Conservation (phyloP, 2,888 invertebrate species). For the Adineta ricciae region DNA sequence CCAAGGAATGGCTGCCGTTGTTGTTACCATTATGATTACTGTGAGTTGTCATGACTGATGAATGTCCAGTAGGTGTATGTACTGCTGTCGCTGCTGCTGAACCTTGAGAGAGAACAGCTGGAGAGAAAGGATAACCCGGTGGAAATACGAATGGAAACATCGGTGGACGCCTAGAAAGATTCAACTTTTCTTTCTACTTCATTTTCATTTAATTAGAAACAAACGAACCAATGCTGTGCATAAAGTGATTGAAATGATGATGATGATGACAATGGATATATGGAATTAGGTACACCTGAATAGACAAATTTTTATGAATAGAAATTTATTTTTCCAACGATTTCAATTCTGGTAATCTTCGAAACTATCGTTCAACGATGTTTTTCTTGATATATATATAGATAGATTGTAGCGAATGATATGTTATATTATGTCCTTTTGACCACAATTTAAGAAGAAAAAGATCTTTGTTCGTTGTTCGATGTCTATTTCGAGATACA, state of each 20-base stretch:
- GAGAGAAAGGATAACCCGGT: constrained; percentile 6
- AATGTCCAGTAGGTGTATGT: background rate
- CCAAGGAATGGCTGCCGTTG: background rate
- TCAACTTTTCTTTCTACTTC: no score
- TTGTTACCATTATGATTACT: no score
- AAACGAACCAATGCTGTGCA: background rate
- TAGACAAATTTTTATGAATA: background rate
- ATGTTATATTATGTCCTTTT: no score
- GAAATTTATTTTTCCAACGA: no score
- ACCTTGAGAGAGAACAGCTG: background rate
- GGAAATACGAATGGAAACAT: constrained; percentile 21
- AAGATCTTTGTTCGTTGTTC: no score
- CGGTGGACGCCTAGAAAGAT: background rate
- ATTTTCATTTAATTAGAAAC: background rate
- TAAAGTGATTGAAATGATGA: constrained; percentile 17
- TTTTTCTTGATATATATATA: no score
- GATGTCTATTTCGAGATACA: no score
- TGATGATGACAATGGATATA: constrained; percentile 3
- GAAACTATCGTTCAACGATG: no score
- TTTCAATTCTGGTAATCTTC: no score
- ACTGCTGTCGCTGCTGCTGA: background rate
- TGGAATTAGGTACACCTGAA: constrained; percentile 17
- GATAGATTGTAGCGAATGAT: no score
- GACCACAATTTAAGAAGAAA: no score
- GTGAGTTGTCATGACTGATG: background rate